Percentiles rank a stretch among this genome's conserved stretches.
phyloP scores from a whole-genome alignment of 92 coral and sea anemone species.

The Actinernus sp. region DNA sequence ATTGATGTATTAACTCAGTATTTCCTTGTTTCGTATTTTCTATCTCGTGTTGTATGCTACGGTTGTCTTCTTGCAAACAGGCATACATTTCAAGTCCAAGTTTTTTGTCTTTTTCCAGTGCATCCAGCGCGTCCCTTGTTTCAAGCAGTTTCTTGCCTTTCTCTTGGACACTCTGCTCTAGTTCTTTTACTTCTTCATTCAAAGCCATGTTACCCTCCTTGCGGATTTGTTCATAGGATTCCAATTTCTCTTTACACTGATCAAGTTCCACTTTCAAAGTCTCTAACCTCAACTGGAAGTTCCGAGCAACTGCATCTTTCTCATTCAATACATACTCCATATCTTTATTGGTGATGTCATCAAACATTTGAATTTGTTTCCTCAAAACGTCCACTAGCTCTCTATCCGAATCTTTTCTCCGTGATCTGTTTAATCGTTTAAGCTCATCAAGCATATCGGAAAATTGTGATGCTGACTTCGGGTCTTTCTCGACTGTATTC shows the following conservation, averaged over 20 bases:
- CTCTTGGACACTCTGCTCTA: slow-evolving; percentile 1
- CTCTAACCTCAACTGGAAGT: slow-evolving; percentile 14
- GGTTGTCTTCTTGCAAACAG: background rate
- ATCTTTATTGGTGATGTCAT: slow-evolving; percentile 31
- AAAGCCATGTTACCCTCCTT: slow-evolving; percentile 1
- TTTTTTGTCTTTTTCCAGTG: slow-evolving; percentile 16
- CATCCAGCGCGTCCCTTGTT: background rate
- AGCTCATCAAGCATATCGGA: slow-evolving; percentile 12
- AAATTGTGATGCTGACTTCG: background rate
- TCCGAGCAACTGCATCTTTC: slow-evolving; percentile 20
- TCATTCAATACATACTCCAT: background rate
- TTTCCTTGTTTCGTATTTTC: background rate
- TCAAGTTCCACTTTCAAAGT: slow-evolving; percentile 5
- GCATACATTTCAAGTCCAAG: background rate
- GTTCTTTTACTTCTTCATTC: slow-evolving; percentile 4
- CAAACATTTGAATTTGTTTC: slow-evolving; percentile 12
- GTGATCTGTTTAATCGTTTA: slow-evolving; percentile 12
- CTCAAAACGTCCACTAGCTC: slow-evolving; percentile 5
- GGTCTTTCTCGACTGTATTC: background rate
- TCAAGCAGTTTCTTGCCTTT: background rate
- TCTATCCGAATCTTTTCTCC: slow-evolving; percentile 5
- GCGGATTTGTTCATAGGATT: background rate
- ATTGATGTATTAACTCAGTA: background rate
- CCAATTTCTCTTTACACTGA: too few species aligned
- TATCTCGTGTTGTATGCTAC: background rate